Evolutionary conservation across 2,113 vertebrate species (phyloP).

Genomic region (Lagopus muta): DNA sequence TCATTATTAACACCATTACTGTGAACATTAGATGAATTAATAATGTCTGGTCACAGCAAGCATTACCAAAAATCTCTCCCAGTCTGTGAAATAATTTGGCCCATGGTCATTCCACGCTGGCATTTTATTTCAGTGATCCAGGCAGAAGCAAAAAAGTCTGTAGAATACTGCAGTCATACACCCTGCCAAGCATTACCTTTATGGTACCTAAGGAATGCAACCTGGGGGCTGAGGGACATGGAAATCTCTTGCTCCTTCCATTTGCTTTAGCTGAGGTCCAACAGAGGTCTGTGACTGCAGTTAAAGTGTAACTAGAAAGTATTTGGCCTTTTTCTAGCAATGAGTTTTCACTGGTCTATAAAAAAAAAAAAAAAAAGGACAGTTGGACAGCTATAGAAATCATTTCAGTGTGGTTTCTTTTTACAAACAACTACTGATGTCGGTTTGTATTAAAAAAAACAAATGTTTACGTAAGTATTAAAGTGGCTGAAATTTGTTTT

Average conservation of each 20-base stretch:
- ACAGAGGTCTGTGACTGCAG: not conserved
- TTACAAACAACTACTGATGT: not conserved
- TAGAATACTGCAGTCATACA: not conserved
- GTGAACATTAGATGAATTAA: not conserved
- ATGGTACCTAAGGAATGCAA: not conserved
- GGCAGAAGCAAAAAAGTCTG: not conserved
- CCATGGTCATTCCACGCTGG: not conserved
- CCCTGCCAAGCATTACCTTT: not conserved
- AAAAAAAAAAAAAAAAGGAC: not conserved
- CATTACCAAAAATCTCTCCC: not conserved
- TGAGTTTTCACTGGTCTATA: not conserved
- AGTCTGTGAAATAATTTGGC: not conserved
- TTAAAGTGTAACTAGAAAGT: not conserved
- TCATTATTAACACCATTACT: slow-evolving; percentile 15
- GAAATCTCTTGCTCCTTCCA: not conserved
- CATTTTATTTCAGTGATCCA: not conserved
- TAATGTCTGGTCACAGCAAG: not conserved
- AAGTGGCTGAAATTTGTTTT: not conserved
- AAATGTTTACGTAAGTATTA: not conserved
- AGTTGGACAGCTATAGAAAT: not conserved
- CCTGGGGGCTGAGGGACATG: not conserved
- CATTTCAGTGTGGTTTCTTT: not conserved
- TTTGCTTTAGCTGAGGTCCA: not conserved
- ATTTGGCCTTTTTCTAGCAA: not conserved
- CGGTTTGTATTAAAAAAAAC: not conserved